phyloP scores from a whole-genome alignment of 2,113 vertebrate species.

The Paracanthobrama guichenoti region DNA sequence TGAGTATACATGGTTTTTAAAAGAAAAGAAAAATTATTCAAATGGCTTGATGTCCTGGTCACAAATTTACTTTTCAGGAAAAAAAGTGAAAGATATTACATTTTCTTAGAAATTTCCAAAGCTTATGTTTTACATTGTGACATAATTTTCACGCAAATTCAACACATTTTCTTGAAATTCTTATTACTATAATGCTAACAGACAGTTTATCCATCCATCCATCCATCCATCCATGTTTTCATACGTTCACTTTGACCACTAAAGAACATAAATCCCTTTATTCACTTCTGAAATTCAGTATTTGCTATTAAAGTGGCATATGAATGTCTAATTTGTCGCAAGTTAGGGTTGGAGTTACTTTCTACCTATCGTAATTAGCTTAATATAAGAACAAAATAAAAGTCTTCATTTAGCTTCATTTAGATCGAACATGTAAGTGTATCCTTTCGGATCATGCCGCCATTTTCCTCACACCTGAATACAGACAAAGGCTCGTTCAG shows the following conservation, averaged over 20 bases:
- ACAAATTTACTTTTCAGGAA: neutral
- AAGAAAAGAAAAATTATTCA: neutral
- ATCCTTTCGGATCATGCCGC: too few relatives aligned
- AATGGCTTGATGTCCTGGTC: neutral
- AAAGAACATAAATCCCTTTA: too few relatives aligned
- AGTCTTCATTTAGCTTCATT: neutral
- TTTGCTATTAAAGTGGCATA: neutral
- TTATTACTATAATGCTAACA: too few relatives aligned
- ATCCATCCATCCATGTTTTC: too few relatives aligned
- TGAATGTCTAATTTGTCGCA: neutral
- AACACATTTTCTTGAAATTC: too few relatives aligned
- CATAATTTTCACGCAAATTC: too few relatives aligned
- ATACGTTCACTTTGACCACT: too few relatives aligned
- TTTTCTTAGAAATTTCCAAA: too few relatives aligned
- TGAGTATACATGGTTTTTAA: neutral
- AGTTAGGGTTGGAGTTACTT: neutral
- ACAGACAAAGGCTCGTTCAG: too few relatives aligned
- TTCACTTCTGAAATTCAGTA: neutral
- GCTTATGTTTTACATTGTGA: too few relatives aligned
- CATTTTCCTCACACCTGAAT: too few relatives aligned
- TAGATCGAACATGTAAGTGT: neutral
- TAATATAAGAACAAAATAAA: neutral
- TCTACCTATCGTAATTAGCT: neutral
- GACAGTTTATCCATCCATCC: too few relatives aligned
- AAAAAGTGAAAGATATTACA: neutral